A percentile compares a stretch with the other conserved stretches of the same genome.
These are phyloP conservation scores for Apteryx owenii DNA, from an alignment of 2,113 vertebrate genomes.

Conservation along the genomic window DNA sequence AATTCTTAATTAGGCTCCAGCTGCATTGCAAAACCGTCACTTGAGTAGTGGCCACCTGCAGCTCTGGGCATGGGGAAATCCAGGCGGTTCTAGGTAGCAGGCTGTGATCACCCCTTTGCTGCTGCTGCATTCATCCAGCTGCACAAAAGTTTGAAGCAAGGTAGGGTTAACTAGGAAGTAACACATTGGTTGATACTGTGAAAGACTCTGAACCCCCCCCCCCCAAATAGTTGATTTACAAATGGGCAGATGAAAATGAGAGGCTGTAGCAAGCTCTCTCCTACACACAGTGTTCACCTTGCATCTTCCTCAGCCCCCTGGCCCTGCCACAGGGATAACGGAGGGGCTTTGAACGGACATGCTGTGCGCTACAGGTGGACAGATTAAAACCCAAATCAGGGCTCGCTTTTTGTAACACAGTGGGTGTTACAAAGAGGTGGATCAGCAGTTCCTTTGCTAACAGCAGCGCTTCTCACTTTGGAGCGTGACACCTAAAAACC, in stretches of 20 bases:
- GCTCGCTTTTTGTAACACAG: not conserved
- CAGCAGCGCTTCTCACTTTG: not conserved
- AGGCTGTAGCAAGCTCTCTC: not conserved
- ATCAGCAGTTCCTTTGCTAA: not conserved
- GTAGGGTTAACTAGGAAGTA: not conserved
- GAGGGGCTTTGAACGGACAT: not conserved
- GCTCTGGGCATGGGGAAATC: too few relatives aligned
- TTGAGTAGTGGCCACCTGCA: not conserved
- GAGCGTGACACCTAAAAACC: not conserved
- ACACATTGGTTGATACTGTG: accelerated
- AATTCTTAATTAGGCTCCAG: not conserved
- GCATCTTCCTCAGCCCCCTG: not conserved
- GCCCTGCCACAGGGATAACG: accelerated
- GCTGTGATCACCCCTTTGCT: not conserved
- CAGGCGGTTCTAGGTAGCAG: not conserved
- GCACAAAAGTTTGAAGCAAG: not conserved
- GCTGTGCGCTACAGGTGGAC: accelerated
- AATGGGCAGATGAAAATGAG: not conserved
- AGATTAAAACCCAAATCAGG: not conserved
- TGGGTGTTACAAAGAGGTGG: not conserved
- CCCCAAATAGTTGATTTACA: too few relatives aligned
- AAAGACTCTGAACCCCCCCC: not conserved
- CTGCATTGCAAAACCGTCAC: not conserved
- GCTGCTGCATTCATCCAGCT: not conserved
- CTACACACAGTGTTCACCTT: not conserved